Base-by-base conservation (phyloP, 2,888 invertebrate species). In the Trichopria drosophilae region DNA sequence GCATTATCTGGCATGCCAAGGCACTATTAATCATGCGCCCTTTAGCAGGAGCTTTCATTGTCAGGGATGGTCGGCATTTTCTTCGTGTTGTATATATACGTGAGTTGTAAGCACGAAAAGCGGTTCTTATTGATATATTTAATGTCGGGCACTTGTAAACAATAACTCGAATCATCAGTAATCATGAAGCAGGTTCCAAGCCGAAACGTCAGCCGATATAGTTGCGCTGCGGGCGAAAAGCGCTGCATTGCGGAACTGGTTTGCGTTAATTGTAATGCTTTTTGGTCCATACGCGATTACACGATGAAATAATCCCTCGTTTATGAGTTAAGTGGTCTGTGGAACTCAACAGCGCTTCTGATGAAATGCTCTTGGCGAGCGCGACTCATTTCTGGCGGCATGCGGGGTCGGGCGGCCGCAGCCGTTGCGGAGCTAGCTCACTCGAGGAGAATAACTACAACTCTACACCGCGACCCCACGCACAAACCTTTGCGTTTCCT, bases 261-360 rank as follows among this genome's bases (percentile, higher is more conserved):
- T 69, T 67, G 66, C 69, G 67, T 72, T 72, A 73, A 73, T 73
- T 73, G 70, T 71, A 69, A 73, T 72, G 72, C 67, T 71, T 71
- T 71, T 71, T 69, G 65, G 67, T 63, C 70, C 72, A 69, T 71
- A 68, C 67, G 64, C 65, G 72, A 71, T 69, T 69, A 68, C 70
- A 69, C 66, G 70, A 71, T 72, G 69, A 71, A 73, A 72, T 73
- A 72, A 73, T 73, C 67, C 67, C 67, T 72, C 72, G 69, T 73
- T 73, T 71, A 72, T 71, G 71, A 71, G 71, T 68, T 71, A 72
- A 73, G 73, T 73, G 70, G 72, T 72, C 72, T 72, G 71, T 69
- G 67, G 67, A 71, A 68, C 69, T 70, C 66, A 63, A 67, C 68
- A 68, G 66, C 65, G 70, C 69, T 72, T 72, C 69, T 69, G 69